Base-by-base conservation (phyloP, 2,797 vertebrate genomes). In the Anguilla obscura region DNA sequence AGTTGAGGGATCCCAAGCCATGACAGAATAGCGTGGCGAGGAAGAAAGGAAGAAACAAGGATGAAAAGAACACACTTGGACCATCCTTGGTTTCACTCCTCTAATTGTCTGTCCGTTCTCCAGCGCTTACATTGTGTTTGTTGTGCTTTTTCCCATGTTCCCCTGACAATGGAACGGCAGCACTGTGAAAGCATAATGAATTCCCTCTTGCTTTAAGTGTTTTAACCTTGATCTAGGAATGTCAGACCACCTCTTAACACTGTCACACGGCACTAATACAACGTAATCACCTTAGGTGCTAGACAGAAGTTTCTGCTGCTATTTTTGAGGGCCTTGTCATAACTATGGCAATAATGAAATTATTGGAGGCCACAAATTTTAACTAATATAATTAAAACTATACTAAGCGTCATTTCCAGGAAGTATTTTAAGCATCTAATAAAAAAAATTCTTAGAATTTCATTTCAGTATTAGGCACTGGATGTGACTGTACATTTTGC, bases 221-320 rank as follows among this genome's bases (percentile, higher is more conserved):
- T 85, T 86, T 90, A 79, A 90, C 89, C 90, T 90, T 90, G 88
- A 36, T 87, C 66, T 30, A 82, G 27, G 50, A 52, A 87, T 87
- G 10, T 76, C 80, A 85, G 85, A 74, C 40, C 85, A 80, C 16
- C 7, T 85, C 86, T 76, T 89, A 69, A 80, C 76, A 3, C 71
- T 87, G 63, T 86, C 63, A 85, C 83, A 85, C 83, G 18, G 83
- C 52, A 33, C 10, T 82, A 82, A 48, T 85, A 30, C 50, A 18
- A 36, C 50, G 6, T 85, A 85, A 85, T 85, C 83, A 56, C 83
- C 50, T 85, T 36, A 85, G 50, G 54, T 12, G 33, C 2, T 18
- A 60, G 83, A 56, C 30, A 58, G 54, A 60, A 60, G 79, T 50
- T 82, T 82, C 45, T 82, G 83, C 54, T 85, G 52, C 83, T 85